Evolutionary conservation across 2,888 invertebrate genomes (phyloP), one percentile per base, ranked within the genome.

Genomic region (Synergus gifuensis): DNA sequence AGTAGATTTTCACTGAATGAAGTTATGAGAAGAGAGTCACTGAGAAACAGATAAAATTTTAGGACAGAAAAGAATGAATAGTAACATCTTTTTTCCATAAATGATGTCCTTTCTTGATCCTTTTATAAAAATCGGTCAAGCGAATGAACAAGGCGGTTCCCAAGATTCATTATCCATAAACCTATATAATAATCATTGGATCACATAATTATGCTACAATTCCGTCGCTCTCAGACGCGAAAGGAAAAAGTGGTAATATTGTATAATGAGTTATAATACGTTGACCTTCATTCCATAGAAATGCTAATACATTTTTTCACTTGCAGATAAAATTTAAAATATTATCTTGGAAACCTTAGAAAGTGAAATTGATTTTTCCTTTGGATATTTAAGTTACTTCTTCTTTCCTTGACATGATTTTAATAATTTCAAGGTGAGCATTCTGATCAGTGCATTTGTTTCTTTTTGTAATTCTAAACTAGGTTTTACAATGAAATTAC

Each of bases 41-140:
- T 28, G 28, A 28, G 2, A 28, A 28, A 28, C 28, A 28, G 28
- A 28, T 28, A 28, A 28, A 28, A 28, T 2, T 28, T 28, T 28
- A 2, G 28, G 28, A 2, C 2, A 28, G 28, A 28, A 28, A 28
- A 28, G 28, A 36, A n/a, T 54, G 2, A 18, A 0, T 9, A 58
- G 8, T 54, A 8, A 8, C 9, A 18, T 28, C 46, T 8, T 54
- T 58, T 73, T n/a, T 9, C 2, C 22, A 73, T 49, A n/a, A 73
- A 73, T n/a, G 16, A 73, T n/a, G 18, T 73, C 12, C 73, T 58
- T 12, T 28, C 73, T 40, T 73, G 73, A 73, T 54, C 40, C 36
- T 54, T 36, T 73, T 28, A 16, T 36, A 9, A 54, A 73, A 54
- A 73, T 58, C 54, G 54, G 73, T 73, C 73, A 73, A 58, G 73